Evolutionary conservation across 2,888 invertebrate genomes (phyloP).

Genomic region (Norana najaformis): DNA sequence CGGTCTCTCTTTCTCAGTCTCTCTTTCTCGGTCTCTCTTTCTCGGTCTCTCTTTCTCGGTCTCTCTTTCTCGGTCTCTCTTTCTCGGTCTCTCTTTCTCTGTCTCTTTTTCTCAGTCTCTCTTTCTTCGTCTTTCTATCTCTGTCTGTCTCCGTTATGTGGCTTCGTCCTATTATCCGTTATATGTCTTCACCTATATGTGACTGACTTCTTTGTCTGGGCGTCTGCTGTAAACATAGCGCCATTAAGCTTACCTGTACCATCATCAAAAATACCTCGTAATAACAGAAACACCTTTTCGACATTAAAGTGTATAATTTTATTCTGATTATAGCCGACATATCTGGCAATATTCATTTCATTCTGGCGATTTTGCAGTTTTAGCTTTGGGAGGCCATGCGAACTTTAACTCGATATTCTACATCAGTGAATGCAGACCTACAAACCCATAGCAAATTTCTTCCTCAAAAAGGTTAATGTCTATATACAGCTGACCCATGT

Average conservation of each 20-base stretch:
- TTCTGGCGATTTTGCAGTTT: neutral
- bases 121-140: neutral
- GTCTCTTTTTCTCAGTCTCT: neutral
- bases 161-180: neutral
- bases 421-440: neutral
- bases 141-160: neutral
- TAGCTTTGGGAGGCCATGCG: no score
- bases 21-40: no score
- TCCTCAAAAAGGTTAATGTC: no score
- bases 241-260: neutral
- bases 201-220: neutral
- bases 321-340: neutral
- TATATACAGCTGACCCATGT: no score
- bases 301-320: neutral
- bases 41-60: neutral
- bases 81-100: neutral
- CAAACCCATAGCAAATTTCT: no score
- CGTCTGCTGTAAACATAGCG: neutral
- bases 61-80: neutral
- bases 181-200: neutral
- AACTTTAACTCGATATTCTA: neutral
- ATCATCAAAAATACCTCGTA: neutral
- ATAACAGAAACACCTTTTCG: neutral
- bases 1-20: neutral
- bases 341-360: neutral